phyloP scores from a whole-genome alignment of 1,140 invertebrate genomes.

The Drosophila tsacasi region DNA sequence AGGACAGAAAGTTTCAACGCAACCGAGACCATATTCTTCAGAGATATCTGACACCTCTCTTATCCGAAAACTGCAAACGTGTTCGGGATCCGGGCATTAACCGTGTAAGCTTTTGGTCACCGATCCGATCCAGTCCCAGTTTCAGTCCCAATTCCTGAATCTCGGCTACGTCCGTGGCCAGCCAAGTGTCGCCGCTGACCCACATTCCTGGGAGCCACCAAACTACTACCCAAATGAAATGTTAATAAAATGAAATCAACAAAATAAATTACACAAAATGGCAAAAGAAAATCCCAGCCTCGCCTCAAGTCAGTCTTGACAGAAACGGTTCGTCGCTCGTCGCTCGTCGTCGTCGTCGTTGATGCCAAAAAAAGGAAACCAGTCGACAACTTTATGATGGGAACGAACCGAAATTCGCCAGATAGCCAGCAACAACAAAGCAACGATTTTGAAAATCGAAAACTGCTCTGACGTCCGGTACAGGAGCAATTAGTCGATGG shows the following conservation, averaged over 20 bases:
- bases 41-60: conserved; percentile 72
- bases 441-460: conserved; percentile 66
- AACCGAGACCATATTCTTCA: conserved; percentile 49
- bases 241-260: conserved; percentile 58
- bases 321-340: conserved; percentile 62
- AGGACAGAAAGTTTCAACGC: conserved; percentile 36
- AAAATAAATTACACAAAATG: conserved; percentile 64
- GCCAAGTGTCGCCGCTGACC: conserved; percentile 75
- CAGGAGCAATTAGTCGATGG: conserved; percentile 68
- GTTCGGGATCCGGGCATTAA: conserved; percentile 68
- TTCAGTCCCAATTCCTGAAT: conserved; percentile 17
- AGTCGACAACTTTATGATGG: conserved; percentile 77
- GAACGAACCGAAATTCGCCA: conserved; percentile 51
- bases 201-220: conserved; percentile 64
- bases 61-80: conserved; percentile 43
- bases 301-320: conserved; percentile 52
- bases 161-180: conserved; percentile 35
- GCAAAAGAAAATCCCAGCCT: conserved; percentile 76
- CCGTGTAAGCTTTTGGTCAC: conserved; percentile 45
- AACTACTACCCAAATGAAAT: conserved; percentile 69
- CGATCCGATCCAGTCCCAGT: no score
- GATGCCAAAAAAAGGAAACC: conserved; percentile 81
- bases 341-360: conserved; percentile 17
- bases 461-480: conserved; percentile 72
- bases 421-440: conserved; percentile 19